phyloP scores from a whole-genome alignment of 2,888 invertebrate species.

The Uropetala carovei region DNA sequence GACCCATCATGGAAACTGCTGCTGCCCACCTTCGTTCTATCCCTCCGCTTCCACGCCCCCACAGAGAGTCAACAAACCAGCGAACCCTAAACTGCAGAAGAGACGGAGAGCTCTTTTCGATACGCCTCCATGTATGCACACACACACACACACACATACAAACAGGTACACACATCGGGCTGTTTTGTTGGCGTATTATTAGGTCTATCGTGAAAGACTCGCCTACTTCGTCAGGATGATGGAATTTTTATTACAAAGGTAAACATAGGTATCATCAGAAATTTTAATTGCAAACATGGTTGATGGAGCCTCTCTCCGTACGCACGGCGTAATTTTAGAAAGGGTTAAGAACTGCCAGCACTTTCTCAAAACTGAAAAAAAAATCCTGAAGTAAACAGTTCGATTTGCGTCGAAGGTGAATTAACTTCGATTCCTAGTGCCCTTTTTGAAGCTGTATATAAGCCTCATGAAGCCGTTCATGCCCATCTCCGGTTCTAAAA shows the following conservation, averaged over 20 bases:
- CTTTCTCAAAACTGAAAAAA: too few relatives aligned
- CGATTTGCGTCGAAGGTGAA: too few relatives aligned
- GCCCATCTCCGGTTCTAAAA: too few relatives aligned
- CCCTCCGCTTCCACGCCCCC: background rate
- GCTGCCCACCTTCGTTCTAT: background rate
- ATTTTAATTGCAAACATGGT: constrained; percentile 8
- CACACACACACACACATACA: background rate
- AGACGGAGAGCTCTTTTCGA: background rate
- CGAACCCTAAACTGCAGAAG: constrained; percentile 31
- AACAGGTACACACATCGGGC: background rate
- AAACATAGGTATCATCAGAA: background rate
- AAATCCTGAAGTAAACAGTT: too few relatives aligned
- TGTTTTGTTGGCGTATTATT: background rate
- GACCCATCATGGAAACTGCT: constrained; percentile 51
- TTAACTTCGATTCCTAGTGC: too few relatives aligned
- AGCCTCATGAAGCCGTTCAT: too few relatives aligned
- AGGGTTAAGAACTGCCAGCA: too few relatives aligned
- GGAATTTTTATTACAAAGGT: background rate
- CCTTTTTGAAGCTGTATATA: too few relatives aligned
- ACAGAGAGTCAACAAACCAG: constrained; percentile 46
- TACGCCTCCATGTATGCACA: background rate
- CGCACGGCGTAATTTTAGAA: too few relatives aligned
- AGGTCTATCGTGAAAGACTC: background rate
- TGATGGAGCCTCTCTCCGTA: background rate
- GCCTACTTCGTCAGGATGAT: background rate